A percentile compares a stretch with the other conserved stretches of the same genome.
Evolutionary conservation across 30 jellyfish, hydroid and myxozoan genomes (phyloP).

Genomic region (Cassiopea xamachana): DNA sequence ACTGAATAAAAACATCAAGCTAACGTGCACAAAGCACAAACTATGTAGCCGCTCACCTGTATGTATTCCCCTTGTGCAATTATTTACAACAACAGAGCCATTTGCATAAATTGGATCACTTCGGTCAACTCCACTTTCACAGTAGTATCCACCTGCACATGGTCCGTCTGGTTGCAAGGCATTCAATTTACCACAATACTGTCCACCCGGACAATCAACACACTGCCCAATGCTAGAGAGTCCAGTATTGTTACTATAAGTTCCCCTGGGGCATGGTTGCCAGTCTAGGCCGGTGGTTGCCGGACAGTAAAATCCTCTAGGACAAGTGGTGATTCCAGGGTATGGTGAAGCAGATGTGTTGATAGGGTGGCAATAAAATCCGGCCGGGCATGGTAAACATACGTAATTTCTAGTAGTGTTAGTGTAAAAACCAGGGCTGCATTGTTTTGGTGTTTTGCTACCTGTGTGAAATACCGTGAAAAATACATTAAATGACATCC

Average conservation of each 20-base stretch:
- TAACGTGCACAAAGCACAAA: no score
- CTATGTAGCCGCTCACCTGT: slow-evolving; percentile 63
- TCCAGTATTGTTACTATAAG: slow-evolving; percentile 93
- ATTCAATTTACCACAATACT: slow-evolving; percentile 83
- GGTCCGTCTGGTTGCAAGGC: slow-evolving; percentile 78
- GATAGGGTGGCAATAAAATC: slow-evolving; percentile 91
- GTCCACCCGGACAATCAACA: slow-evolving; percentile 85
- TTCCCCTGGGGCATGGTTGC: slow-evolving; percentile 98
- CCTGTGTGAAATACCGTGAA: slow-evolving; percentile 41
- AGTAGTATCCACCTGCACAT: slow-evolving; percentile 93
- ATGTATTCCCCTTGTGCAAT: slow-evolving; percentile 77
- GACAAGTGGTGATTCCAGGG: slow-evolving; percentile 88
- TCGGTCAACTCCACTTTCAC: slow-evolving; percentile 92
- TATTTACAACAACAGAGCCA: slow-evolving; percentile 51
- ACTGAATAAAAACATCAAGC: neutral
- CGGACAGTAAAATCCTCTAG: slow-evolving; percentile 96
- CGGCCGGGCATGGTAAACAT: slow-evolving; percentile 90
- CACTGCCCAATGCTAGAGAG: slow-evolving; percentile 78
- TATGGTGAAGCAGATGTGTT: slow-evolving; percentile 86
- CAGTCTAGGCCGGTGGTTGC: slow-evolving; percentile 87
- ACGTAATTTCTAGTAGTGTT: slow-evolving; percentile 80
- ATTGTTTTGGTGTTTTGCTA: slow-evolving; percentile 86
- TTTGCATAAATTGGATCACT: slow-evolving; percentile 77
- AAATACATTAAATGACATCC: neutral
- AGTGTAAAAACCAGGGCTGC: slow-evolving; percentile 90